A percentile compares a stretch with the other conserved stretches of the same genome.
phyloP scores from a whole-genome alignment of 2,113 vertebrate genomes.

The Eretmochelys imbricata region DNA sequence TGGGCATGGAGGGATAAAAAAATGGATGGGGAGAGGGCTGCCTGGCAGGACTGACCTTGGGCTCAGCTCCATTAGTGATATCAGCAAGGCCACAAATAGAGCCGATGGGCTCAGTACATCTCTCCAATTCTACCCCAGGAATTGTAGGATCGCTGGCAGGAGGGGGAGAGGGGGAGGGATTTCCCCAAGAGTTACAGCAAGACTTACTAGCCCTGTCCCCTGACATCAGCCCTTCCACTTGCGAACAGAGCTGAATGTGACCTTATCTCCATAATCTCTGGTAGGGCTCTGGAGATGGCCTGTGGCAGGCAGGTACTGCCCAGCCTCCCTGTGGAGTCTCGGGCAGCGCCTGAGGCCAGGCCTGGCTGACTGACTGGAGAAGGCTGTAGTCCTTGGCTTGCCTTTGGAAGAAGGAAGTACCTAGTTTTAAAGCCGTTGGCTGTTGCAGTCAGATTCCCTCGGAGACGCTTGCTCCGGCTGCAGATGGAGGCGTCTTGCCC shows the following conservation, averaged over 20 bases:
- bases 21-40: not conserved
- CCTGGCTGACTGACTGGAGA: not conserved
- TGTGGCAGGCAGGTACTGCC: rapidly evolving
- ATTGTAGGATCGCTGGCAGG: not conserved
- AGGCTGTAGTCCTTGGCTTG: conserved; percentile 52
- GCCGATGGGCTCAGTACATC: not conserved
- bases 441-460: conserved; percentile 23
- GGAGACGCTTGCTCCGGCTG: conserved; percentile 35
- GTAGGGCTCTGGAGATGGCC: not conserved
- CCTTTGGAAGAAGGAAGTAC: conserved; percentile 62
- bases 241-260: rapidly evolving
- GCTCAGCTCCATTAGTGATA: not conserved
- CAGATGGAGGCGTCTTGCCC: conserved; percentile 56
- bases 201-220: not conserved
- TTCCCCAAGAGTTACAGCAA: not conserved
- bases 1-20: not conserved
- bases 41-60: not conserved
- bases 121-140: not conserved
- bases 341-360: not conserved
- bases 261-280: rapidly evolving
- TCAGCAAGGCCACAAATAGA: rapidly evolving
- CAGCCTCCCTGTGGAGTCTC: not conserved
- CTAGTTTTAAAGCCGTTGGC: conserved; percentile 64
- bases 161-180: not conserved
- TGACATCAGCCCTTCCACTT: not conserved